These are phyloP conservation scores for Euura lappo DNA, from an alignment of 1,140 invertebrate genomes.

Conservation along the genomic window DNA sequence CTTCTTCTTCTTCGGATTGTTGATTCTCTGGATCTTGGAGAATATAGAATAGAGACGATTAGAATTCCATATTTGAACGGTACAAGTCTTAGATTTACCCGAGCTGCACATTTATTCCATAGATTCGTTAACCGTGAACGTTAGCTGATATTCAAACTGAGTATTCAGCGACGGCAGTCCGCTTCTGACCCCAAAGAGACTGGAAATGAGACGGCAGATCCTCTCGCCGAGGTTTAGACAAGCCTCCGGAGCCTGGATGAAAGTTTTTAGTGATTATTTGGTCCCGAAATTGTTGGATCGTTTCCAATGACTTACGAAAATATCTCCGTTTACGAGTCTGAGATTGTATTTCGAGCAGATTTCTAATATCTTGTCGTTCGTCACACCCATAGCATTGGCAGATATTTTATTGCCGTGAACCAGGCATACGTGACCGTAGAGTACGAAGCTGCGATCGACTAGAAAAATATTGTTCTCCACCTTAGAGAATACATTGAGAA, in stretches of 20 bases:
- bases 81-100: background rate
- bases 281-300: background rate
- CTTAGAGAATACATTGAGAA: conserved; percentile 36
- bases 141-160: conserved; percentile 6
- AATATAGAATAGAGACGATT: background rate
- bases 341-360: conserved; percentile 49
- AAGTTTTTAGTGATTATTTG: conserved; percentile 12
- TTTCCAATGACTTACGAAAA: conserved; percentile 39
- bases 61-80: background rate
- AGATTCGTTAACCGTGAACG: background rate
- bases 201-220: conserved; percentile 43
- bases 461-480: conserved; percentile 43
- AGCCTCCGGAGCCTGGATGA: conserved; percentile 33
- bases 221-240: conserved; percentile 36
- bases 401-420: conserved; percentile 43
- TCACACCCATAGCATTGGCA: conserved; percentile 35
- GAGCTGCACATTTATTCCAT: conserved; percentile 1
- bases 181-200: conserved; percentile 38
- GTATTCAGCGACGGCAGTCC: conserved; percentile 39
- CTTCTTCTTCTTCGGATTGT: conserved; percentile 8
- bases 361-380: conserved; percentile 32
- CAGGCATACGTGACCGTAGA: conserved; percentile 42
- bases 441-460: conserved; percentile 47
- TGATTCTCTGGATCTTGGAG: conserved; percentile 1
- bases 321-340: conserved; percentile 40